phyloP scores from a whole-genome alignment of 2,113 vertebrate genomes.

The Phoxinus phoxinus region DNA sequence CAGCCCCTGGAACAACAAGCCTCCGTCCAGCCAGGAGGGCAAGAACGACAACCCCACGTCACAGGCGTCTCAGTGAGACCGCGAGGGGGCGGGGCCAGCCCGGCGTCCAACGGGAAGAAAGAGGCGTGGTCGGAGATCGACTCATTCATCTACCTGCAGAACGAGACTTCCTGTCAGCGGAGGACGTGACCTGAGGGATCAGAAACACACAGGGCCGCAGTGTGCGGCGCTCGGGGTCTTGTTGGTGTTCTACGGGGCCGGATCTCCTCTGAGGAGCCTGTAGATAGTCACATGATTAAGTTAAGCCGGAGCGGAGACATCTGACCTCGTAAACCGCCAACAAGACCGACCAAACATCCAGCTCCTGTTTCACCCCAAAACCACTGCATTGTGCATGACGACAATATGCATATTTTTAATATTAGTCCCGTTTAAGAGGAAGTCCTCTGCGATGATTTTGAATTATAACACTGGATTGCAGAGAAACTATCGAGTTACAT shows the following conservation, averaged over 20 bases:
- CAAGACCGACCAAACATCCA: not conserved
- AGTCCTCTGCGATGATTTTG: no score
- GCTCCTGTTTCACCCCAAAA: not conserved
- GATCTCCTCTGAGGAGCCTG: constrained; percentile 43
- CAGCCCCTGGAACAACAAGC: constrained; percentile 99
- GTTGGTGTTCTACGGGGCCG: constrained; percentile 43
- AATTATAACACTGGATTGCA: not conserved
- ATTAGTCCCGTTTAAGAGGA: not conserved
- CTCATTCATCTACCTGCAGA: constrained; percentile 63
- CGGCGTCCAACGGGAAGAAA: constrained; percentile 55
- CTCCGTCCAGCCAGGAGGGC: constrained; percentile 98
- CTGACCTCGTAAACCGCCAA: constrained; percentile 45
- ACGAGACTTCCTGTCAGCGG: constrained; percentile 27
- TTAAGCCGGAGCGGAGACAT: constrained; percentile 48
- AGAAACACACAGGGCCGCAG: constrained; percentile 62
- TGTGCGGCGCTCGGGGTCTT: constrained; percentile 55
- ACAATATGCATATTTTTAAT: not conserved
- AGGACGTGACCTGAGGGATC: constrained; percentile 57
- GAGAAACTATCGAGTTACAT: not conserved
- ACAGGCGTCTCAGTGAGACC: constrained; percentile 94
- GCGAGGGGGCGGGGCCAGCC: constrained; percentile 64
- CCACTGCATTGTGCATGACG: not conserved
- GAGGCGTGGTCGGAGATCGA: constrained; percentile 50
- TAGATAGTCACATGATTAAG: constrained; percentile 54
- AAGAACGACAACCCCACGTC: constrained; percentile 99